phyloP scores from a whole-genome alignment of 2,113 vertebrate genomes.

The Danio rerio region GRCz12tu NC_133186.1:34015501-34016000 shows the following conservation, averaged over 20 bases:
- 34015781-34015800: constrained; percentile 16
- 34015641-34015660: constrained; percentile 50
- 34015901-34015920: neutral
- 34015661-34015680: constrained; percentile 43
- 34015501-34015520: constrained; percentile 51
- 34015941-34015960: neutral
- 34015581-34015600: constrained; percentile 9
- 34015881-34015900: neutral
- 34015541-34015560: constrained; percentile 52
- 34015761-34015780: constrained; percentile 16
- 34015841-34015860: constrained; percentile 12
- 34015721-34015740: constrained; percentile 5
- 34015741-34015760: constrained; percentile 28
- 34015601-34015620: constrained; percentile 49
- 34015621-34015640: constrained; percentile 31
- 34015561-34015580: constrained; percentile 46
- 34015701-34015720: constrained; percentile 35
- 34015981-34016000: constrained; percentile 39
- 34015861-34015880: constrained; percentile 1
- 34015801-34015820: constrained; percentile 6
- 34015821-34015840: constrained; percentile 19
- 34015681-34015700: constrained; percentile 19
- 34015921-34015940: neutral
- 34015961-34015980: neutral
- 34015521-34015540: constrained; percentile 49